Conservation (phyloP, 2,113 vertebrate species). For the Muntiacus reevesi region DNA sequence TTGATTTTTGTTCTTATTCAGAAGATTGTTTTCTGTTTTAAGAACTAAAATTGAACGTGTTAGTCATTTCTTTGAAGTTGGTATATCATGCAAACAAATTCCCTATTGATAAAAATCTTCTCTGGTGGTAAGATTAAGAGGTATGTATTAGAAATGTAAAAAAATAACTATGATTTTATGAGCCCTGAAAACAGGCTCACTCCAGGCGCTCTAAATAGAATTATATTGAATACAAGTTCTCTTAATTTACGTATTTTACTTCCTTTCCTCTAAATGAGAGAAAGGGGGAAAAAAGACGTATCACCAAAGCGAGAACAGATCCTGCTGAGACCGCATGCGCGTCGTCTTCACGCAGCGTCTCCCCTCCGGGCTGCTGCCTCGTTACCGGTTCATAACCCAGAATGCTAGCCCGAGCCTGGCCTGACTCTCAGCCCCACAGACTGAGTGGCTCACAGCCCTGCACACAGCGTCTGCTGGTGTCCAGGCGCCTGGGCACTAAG, state of each 20-base stretch:
- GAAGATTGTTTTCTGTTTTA: slow-evolving; percentile 29
- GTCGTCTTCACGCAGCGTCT: not conserved
- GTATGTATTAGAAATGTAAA: not conserved
- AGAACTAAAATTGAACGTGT: slow-evolving; percentile 9
- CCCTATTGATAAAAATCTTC: not conserved
- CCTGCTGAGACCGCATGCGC: not conserved
- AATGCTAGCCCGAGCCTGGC: not conserved
- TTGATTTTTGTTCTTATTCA: slow-evolving; percentile 28
- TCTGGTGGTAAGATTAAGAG: slow-evolving; percentile 5
- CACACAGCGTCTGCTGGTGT: not conserved
- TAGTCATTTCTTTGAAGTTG: slow-evolving; percentile 13
- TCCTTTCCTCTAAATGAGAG: slow-evolving; percentile 19
- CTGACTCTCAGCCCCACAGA: not conserved
- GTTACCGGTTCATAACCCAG: not conserved
- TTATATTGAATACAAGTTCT: not conserved
- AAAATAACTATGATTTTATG: not conserved
- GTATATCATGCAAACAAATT: not conserved
- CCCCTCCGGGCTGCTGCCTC: not conserved
- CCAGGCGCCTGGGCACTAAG: not conserved
- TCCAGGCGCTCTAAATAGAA: not conserved
- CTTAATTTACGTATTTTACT: slow-evolving; percentile 24
- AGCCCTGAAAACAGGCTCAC: not conserved
- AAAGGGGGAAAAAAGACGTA: not conserved
- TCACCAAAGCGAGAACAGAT: not conserved
- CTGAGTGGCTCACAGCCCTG: not conserved